Evolutionary conservation across 2,113 vertebrate genomes (phyloP).

Genomic region (Sialia sialis): DNA sequence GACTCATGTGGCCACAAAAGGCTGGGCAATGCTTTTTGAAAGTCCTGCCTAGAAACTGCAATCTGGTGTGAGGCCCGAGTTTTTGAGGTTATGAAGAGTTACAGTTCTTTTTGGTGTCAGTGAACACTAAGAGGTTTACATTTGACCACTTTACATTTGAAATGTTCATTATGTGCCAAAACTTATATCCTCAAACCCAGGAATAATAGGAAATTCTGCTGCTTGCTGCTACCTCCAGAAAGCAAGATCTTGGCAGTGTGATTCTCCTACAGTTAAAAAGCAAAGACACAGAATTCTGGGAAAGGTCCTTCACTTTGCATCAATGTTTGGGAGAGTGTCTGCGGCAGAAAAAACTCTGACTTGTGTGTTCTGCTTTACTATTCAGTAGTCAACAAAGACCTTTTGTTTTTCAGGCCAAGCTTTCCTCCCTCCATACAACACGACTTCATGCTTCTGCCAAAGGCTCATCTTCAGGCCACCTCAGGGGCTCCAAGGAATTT

Average conservation of each 20-base stretch:
- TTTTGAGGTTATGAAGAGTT: not conserved
- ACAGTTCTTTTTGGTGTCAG: not conserved
- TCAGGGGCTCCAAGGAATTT: conserved; percentile 64
- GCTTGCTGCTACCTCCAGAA: not conserved
- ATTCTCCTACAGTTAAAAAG: not conserved
- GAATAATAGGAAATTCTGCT: not conserved
- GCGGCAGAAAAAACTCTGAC: not conserved
- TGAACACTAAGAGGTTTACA: not conserved
- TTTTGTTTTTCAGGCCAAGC: conserved; percentile 71
- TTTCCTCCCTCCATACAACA: conserved; percentile 77
- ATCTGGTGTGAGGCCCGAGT: not conserved
- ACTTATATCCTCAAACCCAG: not conserved
- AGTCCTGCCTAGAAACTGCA: not conserved
- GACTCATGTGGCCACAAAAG: not conserved
- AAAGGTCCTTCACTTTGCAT: not conserved
- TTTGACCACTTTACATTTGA: not conserved
- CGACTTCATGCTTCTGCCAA: conserved; percentile 67
- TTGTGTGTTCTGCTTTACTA: not conserved
- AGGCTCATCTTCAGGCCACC: conserved; percentile 63
- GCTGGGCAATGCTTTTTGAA: not conserved
- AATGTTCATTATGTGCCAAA: not conserved
- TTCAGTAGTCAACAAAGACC: not conserved
- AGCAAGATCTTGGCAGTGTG: not conserved
- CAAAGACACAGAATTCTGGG: not conserved
- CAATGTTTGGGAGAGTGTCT: not conserved